Percentiles rank a stretch among this genome's conserved stretches.
These are phyloP conservation scores for Stomatorhinus ivindoensis DNA, from an alignment of 2,113 vertebrate genomes.

Conservation along the genomic window DNA sequence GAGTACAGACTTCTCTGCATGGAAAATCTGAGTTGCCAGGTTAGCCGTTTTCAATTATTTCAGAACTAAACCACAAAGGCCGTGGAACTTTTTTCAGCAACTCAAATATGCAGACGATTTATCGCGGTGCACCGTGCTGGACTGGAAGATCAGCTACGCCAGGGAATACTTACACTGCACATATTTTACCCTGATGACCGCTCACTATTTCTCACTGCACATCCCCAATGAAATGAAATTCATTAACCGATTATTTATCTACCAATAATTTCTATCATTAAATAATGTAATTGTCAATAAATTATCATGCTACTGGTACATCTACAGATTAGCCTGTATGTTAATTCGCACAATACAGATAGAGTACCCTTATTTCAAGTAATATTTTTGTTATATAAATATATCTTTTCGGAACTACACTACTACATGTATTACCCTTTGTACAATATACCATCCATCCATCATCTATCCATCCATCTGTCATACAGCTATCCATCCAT, in stretches of 20 bases:
- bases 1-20: constrained; percentile 62
- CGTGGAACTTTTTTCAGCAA: constrained; percentile 27
- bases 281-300: not conserved
- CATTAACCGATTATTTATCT: not conserved
- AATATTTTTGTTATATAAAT: not conserved
- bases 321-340: not conserved
- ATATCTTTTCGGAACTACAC: not conserved
- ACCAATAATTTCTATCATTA: not conserved
- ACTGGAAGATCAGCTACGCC: not conserved
- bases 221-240: not conserved
- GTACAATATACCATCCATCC: not conserved
- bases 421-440: not conserved
- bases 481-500: not conserved
- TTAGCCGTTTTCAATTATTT: constrained; percentile 41
- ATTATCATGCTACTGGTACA: not conserved
- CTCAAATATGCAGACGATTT: not conserved
- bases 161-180: not conserved
- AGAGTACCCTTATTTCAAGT: not conserved
- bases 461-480: not conserved
- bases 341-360: not conserved
- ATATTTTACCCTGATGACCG: not conserved
- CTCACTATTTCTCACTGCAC: not conserved
- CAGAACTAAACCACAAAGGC: constrained; percentile 26
- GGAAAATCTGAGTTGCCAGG: constrained; percentile 53
- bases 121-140: not conserved